phyloP scores from a whole-genome alignment of 2,888 invertebrate genomes.

The Agonopterix alstromeriana region DNA sequence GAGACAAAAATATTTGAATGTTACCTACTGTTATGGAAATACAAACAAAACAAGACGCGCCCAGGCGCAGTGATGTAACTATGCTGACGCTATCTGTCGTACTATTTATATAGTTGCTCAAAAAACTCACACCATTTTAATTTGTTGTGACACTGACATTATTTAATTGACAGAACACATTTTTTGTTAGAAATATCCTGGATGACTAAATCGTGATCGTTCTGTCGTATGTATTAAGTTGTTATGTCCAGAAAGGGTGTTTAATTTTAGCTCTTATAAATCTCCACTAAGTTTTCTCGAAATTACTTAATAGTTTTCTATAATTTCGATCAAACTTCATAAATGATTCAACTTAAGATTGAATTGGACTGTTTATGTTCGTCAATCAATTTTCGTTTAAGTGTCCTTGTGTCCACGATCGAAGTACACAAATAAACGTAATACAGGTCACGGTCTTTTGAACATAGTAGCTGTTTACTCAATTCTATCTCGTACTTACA shows the following conservation, averaged over 20 bases:
- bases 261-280: too few species aligned
- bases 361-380: slow-evolving; percentile 6
- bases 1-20: slow-evolving; percentile 19
- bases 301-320: too few species aligned
- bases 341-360: too few species aligned
- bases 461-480: slow-evolving; percentile 42
- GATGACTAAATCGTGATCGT: too few species aligned
- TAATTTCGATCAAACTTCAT: too few species aligned
- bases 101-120: slow-evolving; percentile 45
- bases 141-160: slow-evolving; percentile 1
- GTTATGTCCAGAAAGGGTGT: too few species aligned
- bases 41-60: slow-evolving; percentile 44
- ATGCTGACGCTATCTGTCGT: slow-evolving; percentile 41
- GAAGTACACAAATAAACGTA: slow-evolving; percentile 42
- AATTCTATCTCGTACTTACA: background rate
- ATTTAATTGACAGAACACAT: too few species aligned
- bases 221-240: too few species aligned
- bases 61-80: slow-evolving; percentile 53
- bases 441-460: slow-evolving; percentile 63
- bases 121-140: slow-evolving; percentile 27
- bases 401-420: slow-evolving; percentile 30
- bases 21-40: slow-evolving; percentile 32
- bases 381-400: slow-evolving; percentile 5
- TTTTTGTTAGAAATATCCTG: too few species aligned
- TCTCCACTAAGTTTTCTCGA: too few species aligned